Conservation (phyloP, 2,113 vertebrate species). For the Ia io region DNA sequence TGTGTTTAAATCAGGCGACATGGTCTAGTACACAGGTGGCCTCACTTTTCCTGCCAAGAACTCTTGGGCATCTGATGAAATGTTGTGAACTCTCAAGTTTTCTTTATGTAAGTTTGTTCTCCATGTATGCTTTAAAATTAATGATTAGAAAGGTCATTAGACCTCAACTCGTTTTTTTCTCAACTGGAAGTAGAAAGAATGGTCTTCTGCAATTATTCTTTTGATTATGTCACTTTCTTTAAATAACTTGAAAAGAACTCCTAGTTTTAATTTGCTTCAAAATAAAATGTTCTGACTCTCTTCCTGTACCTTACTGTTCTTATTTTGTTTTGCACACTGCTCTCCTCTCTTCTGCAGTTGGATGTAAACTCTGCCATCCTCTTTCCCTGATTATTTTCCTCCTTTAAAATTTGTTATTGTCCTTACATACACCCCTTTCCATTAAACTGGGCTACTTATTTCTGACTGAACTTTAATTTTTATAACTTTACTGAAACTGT, state of each 20-base stretch:
- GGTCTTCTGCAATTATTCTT: not conserved
- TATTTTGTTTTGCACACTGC: not conserved
- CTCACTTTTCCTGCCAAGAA: slow-evolving; percentile 55
- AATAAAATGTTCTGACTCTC: slow-evolving; percentile 21
- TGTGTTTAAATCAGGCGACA: not conserved
- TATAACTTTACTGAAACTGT: not conserved
- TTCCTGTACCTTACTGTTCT: not conserved
- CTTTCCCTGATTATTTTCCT: not conserved
- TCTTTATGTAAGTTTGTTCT: slow-evolving; percentile 13
- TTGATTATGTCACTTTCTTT: slow-evolving; percentile 30
- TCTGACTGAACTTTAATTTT: not conserved
- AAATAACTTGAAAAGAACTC: slow-evolving; percentile 49
- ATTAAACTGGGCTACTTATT: not conserved
- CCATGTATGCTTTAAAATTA: not conserved
- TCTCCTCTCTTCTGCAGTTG: not conserved
- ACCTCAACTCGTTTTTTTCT: not conserved
- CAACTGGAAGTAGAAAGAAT: not conserved
- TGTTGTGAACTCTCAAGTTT: not conserved
- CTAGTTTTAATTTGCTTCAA: slow-evolving; percentile 41
- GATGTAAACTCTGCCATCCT: not conserved
- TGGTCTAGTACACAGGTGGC: not conserved
- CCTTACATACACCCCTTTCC: not conserved
- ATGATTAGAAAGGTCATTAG: slow-evolving; percentile 3
- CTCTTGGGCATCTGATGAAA: slow-evolving; percentile 33
- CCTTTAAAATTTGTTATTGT: not conserved